Percentiles rank a stretch among this genome's conserved stretches.
Conservation (phyloP, 2,888 invertebrate genomes). For the Rotaria sp. region DNA sequence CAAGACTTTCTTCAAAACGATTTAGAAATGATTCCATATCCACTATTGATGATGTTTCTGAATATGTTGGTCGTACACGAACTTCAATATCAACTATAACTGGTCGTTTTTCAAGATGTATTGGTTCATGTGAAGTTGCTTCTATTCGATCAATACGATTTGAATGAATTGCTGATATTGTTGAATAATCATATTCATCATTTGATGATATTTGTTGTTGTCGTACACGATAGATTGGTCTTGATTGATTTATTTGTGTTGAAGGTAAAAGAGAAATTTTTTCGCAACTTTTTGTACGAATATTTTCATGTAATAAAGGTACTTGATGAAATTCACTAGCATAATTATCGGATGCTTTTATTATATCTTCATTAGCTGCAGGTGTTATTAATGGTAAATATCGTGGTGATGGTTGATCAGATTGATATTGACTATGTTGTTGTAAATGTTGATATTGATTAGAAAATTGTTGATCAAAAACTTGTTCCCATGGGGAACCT, state of each 20-base stretch:
- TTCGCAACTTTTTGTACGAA: background rate
- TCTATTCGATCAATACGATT: background rate
- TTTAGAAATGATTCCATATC: background rate
- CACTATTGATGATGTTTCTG: background rate
- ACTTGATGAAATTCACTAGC: background rate
- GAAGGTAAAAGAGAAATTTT: background rate
- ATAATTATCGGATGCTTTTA: background rate
- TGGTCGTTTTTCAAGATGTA: background rate
- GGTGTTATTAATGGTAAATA: background rate
- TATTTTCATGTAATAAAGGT: background rate
- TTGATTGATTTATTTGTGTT: background rate
- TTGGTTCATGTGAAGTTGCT: too few species aligned
- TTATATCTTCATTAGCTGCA: background rate
- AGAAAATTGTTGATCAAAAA: background rate
- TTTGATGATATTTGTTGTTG: background rate
- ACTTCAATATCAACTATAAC: background rate
- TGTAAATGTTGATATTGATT: background rate
- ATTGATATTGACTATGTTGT: background rate
- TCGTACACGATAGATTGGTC: background rate
- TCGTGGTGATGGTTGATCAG: background rate
- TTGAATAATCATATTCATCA: background rate
- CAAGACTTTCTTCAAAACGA: conserved; percentile 13
- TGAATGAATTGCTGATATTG: background rate
- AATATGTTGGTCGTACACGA: background rate
- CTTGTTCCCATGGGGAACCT: background rate